phyloP scores from a whole-genome alignment of 2,888 invertebrate species.

The Heteropelma amictum region DNA sequence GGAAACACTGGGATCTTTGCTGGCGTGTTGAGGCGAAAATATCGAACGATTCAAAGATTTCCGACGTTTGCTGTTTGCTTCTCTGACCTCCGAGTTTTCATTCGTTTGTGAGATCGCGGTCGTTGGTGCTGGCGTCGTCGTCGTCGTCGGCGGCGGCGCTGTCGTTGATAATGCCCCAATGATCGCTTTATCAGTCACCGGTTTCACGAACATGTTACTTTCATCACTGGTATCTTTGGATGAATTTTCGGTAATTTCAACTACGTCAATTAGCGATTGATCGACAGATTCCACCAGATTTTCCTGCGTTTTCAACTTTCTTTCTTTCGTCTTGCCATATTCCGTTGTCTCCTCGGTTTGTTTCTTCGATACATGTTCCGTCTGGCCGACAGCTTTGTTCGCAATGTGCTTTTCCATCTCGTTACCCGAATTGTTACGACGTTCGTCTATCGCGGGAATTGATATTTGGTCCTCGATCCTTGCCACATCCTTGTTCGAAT shows the following conservation, averaged over 20 bases:
- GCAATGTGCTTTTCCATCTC: constrained; percentile 43
- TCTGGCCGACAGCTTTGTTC: background rate
- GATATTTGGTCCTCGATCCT: constrained; percentile 37
- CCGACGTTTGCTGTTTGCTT: constrained; percentile 68
- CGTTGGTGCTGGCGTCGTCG: background rate
- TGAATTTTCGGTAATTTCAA: constrained; percentile 1
- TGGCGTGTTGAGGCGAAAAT: constrained; percentile 85
- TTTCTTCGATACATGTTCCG: constrained; percentile 31
- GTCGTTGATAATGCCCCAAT: background rate
- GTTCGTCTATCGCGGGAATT: constrained; percentile 33
- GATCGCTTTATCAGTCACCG: constrained; percentile 64
- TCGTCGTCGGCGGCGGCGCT: background rate
- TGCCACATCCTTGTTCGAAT: constrained; percentile 26
- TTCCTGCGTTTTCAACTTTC: constrained; percentile 60
- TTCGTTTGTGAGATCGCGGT: constrained; percentile 4
- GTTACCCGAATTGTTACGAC: constrained; percentile 45
- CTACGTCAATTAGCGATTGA: background rate
- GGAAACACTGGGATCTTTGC: constrained; percentile 79
- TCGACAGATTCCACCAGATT: constrained; percentile 26
- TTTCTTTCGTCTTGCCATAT: constrained; percentile 19
- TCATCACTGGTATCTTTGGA: constrained; percentile 61
- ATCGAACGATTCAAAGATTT: constrained; percentile 81
- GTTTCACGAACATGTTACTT: constrained; percentile 59
- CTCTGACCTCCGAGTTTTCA: constrained; percentile 58
- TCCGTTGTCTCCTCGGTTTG: constrained; percentile 30